These are phyloP conservation scores for Malurus cyaneus DNA, from an alignment of 2,113 vertebrate genomes.

Conservation along the genomic window DNA sequence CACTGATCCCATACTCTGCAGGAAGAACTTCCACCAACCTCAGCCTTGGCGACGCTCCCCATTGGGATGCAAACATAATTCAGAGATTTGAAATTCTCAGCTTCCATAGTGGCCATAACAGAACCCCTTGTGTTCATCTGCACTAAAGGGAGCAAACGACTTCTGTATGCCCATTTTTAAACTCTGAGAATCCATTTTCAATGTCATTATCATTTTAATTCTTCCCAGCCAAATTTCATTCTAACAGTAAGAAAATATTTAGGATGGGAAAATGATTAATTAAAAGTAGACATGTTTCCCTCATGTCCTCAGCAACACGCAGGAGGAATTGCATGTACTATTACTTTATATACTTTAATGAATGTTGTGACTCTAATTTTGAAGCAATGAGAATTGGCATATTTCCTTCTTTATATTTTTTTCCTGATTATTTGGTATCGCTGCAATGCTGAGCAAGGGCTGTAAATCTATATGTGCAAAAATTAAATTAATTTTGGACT, in stretches of 20 bases:
- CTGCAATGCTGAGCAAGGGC: neutral
- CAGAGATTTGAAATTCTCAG: neutral
- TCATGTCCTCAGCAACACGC: neutral
- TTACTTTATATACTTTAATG: neutral
- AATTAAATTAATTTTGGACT: neutral
- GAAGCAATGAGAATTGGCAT: neutral
- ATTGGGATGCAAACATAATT: neutral
- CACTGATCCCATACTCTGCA: neutral
- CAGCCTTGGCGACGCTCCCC: neutral
- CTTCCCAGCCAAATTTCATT: neutral
- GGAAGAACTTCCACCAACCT: neutral
- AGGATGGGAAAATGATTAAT: neutral
- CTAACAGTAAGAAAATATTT: neutral
- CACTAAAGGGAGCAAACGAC: neutral
- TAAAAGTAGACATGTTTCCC: neutral
- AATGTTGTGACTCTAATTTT: neutral
- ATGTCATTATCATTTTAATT: neutral
- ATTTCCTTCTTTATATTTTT: neutral
- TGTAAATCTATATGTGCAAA: neutral
- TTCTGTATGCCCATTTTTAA: neutral
- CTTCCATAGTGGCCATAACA: neutral
- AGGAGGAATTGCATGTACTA: neutral
- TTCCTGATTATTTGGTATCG: neutral
- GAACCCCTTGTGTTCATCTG: neutral
- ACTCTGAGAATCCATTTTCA: neutral